Evolutionary conservation across 2,113 vertebrate genomes (phyloP).

Genomic region (Bungarus multicinctus): DNA sequence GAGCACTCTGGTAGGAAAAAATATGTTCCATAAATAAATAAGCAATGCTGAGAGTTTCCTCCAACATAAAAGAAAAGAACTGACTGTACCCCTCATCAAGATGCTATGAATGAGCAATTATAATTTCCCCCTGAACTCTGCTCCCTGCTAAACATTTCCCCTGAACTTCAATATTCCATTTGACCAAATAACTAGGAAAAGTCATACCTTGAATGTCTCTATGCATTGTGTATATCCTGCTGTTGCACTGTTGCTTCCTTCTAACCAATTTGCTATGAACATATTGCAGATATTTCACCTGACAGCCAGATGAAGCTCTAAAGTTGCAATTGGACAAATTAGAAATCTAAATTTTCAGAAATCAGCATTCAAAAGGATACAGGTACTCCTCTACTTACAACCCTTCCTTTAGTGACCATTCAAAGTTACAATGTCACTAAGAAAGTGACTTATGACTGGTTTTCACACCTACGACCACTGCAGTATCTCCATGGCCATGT

Average conservation of each 20-base stretch:
- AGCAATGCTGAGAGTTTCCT: not conserved
- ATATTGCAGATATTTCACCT: not conserved
- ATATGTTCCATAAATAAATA: not conserved
- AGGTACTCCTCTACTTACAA: not conserved
- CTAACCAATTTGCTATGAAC: not conserved
- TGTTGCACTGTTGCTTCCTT: not conserved
- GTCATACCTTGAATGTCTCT: not conserved
- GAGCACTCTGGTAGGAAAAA: not conserved
- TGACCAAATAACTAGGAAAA: not conserved
- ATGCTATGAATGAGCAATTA: not conserved
- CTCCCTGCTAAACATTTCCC: not conserved
- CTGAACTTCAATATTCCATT: not conserved
- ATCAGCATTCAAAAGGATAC: not conserved
- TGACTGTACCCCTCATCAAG: not conserved
- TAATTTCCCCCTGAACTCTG: not conserved
- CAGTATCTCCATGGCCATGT: not conserved
- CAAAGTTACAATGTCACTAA: not conserved
- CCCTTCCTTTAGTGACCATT: not conserved
- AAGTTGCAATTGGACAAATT: not conserved
- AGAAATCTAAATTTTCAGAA: not conserved
- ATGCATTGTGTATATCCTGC: not conserved
- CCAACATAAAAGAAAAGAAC: not conserved
- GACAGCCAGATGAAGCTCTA: not conserved
- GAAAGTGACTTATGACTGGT: not conserved
- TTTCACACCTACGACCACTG: not conserved